Evolutionary conservation across 2,888 invertebrate genomes (phyloP).

Genomic region (Emmelina monodactyla): DNA sequence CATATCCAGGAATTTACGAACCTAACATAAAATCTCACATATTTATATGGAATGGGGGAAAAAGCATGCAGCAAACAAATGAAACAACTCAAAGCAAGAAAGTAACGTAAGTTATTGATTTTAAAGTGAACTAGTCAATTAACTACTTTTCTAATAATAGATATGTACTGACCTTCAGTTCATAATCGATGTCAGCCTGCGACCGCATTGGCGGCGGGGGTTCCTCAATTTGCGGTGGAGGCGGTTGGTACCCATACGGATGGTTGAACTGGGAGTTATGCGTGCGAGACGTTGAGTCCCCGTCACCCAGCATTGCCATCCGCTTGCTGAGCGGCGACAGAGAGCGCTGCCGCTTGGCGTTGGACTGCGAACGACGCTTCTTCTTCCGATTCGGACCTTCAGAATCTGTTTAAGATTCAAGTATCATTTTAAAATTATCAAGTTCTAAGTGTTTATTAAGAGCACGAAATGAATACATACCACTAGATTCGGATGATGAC

Average conservation of each 20-base stretch:
- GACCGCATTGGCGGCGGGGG: constrained; percentile 37
- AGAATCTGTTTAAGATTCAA: constrained; percentile 37
- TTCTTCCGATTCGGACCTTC: constrained; percentile 65
- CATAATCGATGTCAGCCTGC: constrained; percentile 69
- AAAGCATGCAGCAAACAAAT: too few species aligned
- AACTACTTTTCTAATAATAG: too few species aligned
- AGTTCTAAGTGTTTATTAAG: not conserved
- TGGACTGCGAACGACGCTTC: constrained; percentile 65
- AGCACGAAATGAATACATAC: constrained; percentile 23
- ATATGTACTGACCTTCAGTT: constrained; percentile 58
- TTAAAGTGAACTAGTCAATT: too few species aligned
- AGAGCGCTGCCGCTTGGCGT: constrained; percentile 72
- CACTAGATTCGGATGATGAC: constrained; percentile 65
- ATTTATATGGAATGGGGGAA: not conserved
- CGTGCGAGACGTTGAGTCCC: constrained; percentile 44
- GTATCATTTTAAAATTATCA: not conserved
- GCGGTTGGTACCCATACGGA: constrained; percentile 69
- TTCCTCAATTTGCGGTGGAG: constrained; percentile 55
- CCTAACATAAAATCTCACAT: too few species aligned
- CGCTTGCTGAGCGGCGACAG: constrained; percentile 84
- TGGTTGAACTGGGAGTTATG: constrained; percentile 76
- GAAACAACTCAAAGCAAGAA: too few species aligned
- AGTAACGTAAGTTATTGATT: too few species aligned
- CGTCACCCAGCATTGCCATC: constrained; percentile 76
- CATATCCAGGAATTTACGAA: constrained; percentile 77